These are phyloP conservation scores for Xanthostigma xanthostigma DNA, from an alignment of 2,888 invertebrate species.

Conservation along the genomic window DNA sequence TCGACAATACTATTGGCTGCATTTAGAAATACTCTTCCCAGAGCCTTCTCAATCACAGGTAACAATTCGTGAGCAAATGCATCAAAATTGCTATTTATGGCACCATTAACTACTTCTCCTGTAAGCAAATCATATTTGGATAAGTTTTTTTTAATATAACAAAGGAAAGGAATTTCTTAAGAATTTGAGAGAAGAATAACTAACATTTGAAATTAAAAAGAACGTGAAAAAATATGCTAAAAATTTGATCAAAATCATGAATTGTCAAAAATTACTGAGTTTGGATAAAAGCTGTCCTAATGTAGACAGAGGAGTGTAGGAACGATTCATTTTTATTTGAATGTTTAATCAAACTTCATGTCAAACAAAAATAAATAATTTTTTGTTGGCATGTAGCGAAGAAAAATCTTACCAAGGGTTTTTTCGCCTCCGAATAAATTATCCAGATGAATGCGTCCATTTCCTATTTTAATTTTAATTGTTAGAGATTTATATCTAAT, in stretches of 20 bases:
- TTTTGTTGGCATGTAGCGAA: too few species aligned
- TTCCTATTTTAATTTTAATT: slow-evolving; percentile 31
- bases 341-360: background rate
- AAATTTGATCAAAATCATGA: too few species aligned
- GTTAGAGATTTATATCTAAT: slow-evolving; percentile 28
- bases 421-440: slow-evolving; percentile 39
- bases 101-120: slow-evolving; percentile 36
- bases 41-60: slow-evolving; percentile 34
- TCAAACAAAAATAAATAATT: background rate
- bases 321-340: background rate
- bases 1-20: slow-evolving; percentile 33
- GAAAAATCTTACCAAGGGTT: slow-evolving; percentile 27
- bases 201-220: too few species aligned
- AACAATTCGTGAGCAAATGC: slow-evolving; percentile 34
- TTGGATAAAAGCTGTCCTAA: too few species aligned
- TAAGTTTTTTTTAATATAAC: background rate
- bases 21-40: slow-evolving; percentile 29
- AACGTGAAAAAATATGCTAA: too few species aligned
- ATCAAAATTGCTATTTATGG: slow-evolving; percentile 39
- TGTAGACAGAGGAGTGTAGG: too few species aligned
- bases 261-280: too few species aligned
- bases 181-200: too few species aligned
- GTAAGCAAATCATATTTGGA: slow-evolving; percentile 13
- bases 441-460: slow-evolving; percentile 30
- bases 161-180: too few species aligned